A percentile compares a stretch with the other conserved stretches of the same genome.
phyloP scores from a whole-genome alignment of 2,888 invertebrate genomes.

The Lochmaea crataegi region DNA sequence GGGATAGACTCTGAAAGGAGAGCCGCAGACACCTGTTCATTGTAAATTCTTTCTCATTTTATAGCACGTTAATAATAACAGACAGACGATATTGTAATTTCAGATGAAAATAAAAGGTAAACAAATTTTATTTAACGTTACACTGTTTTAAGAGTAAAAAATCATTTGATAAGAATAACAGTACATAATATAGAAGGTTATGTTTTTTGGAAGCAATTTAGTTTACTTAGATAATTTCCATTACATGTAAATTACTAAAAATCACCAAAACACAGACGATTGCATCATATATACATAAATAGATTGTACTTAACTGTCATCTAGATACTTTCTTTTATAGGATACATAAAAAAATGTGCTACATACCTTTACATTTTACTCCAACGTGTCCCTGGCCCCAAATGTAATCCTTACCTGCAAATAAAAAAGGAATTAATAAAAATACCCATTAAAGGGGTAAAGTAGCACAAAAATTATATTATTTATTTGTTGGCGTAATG shows the following conservation, averaged over 20 bases:
- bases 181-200: no score
- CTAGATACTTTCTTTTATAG: not conserved
- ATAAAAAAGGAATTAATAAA: not conserved
- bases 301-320: not conserved
- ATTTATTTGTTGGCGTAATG: not conserved
- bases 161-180: no score
- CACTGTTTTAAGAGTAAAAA: no score
- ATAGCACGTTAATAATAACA: no score
- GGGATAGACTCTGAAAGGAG: no score
- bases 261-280: not conserved
- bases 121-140: no score
- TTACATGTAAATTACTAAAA: not conserved
- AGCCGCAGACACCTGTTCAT: no score
- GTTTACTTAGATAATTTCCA: not conserved
- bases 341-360: constrained; percentile 5
- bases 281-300: not conserved
- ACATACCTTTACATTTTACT: constrained; percentile 72
- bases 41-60: no score
- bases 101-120: no score
- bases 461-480: no score
- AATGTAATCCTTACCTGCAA: constrained; percentile 71
- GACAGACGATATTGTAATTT: no score
- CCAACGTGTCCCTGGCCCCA: constrained; percentile 73
- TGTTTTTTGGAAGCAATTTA: no score
- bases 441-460: not conserved